Conservation (phyloP, 2,797 vertebrate genomes). For the Orientallactaga sibirica region DNA sequence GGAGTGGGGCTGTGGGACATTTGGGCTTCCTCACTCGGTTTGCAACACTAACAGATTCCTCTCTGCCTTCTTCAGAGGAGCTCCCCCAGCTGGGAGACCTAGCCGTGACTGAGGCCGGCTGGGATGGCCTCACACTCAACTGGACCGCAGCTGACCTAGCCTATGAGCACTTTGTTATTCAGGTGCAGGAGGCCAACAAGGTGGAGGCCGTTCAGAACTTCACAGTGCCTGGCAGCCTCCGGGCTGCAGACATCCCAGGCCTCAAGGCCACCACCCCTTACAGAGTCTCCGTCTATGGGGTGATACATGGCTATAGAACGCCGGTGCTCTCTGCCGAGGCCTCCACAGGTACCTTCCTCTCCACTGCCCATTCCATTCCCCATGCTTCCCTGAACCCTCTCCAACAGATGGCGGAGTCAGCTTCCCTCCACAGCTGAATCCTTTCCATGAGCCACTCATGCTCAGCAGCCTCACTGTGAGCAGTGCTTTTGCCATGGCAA, state of each 20-base stretch:
- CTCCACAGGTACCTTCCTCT: constrained; percentile 92
- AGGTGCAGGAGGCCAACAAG: constrained; percentile 93
- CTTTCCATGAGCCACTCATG: not conserved
- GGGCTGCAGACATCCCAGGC: constrained; percentile 89
- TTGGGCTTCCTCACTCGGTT: constrained; percentile 22
- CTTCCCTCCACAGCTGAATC: not conserved
- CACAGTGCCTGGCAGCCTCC: constrained; percentile 91
- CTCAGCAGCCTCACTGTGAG: not conserved
- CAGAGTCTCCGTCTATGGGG: constrained; percentile 91
- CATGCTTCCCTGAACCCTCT: not conserved
- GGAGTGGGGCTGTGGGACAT: not conserved
- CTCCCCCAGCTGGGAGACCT: constrained; percentile 90
- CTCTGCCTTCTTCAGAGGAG: constrained; percentile 91
- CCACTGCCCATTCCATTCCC: not conserved
- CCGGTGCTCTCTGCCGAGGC: constrained; percentile 91
- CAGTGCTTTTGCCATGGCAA: not conserved
- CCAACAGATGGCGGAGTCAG: not conserved
- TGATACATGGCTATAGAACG: constrained; percentile 90
- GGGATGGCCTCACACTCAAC: constrained; percentile 91
- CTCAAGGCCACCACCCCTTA: constrained; percentile 93
- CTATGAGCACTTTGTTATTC: constrained; percentile 95
- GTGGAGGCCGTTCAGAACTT: constrained; percentile 88
- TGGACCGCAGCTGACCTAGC: constrained; percentile 83
- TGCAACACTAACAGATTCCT: constrained; percentile 84
- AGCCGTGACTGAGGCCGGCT: constrained; percentile 91